Conservation (phyloP, 2,113 vertebrate genomes). For the Phaetusa simplex region DNA sequence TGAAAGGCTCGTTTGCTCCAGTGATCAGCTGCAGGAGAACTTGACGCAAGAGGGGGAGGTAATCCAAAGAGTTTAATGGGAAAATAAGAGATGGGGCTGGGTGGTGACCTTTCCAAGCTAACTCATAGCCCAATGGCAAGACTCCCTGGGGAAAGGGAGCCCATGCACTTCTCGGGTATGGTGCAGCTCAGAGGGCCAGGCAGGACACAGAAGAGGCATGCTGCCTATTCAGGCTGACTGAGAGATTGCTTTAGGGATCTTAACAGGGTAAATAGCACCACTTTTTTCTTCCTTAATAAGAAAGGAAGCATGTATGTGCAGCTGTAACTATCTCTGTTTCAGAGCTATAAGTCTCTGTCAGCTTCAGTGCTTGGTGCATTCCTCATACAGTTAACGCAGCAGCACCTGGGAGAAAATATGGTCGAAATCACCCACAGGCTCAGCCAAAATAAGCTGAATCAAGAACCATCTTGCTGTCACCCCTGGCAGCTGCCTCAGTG, state of each 20-base stretch:
- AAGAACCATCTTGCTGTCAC: neutral
- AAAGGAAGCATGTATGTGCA: neutral
- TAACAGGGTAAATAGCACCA: neutral
- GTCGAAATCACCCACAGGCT: neutral
- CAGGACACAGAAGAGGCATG: neutral
- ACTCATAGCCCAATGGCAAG: neutral
- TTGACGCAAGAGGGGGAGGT: neutral
- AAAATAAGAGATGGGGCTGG: neutral
- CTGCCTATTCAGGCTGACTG: neutral
- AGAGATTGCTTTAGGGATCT: neutral
- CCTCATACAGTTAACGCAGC: neutral
- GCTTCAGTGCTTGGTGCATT: neutral
- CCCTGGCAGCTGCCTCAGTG: neutral
- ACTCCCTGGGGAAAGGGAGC: neutral
- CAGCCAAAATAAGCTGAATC: neutral
- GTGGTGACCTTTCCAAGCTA: neutral
- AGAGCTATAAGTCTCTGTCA: constrained; percentile 26
- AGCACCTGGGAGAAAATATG: neutral
- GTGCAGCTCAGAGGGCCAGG: neutral
- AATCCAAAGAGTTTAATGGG: neutral
- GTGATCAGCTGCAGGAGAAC: neutral
- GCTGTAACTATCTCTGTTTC: neutral
- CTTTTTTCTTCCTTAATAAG: neutral
- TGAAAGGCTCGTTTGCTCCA: neutral
- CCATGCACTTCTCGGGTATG: neutral